Evolutionary conservation across 2,888 invertebrate genomes (phyloP), one percentile per base, ranked within the genome.

Genomic region (Panorpa germanica): DNA sequence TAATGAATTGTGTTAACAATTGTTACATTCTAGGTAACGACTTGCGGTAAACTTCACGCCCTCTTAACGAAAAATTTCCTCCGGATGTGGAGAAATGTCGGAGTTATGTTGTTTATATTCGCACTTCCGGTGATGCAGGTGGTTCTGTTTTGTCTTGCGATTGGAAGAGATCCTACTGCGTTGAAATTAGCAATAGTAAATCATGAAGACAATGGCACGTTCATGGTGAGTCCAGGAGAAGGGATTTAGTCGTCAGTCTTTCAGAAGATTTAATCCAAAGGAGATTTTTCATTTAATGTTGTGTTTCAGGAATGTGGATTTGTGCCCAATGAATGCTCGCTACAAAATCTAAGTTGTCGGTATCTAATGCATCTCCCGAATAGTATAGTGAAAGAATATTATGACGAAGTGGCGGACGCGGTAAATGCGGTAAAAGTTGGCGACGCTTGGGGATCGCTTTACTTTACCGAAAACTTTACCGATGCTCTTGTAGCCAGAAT

Each of bases 121-220:
- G 81, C 85, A 19, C 56, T 90, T 43, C 90, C 90, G n/a, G 82
- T 85, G 16, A 77, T 90, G 71, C 86, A 90, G 59, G 86, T 90
- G 36, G 81, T 88, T 33, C 68, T 91, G 34, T 90, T 90, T 63
- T 90, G 90, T 50, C 57, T 88, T 50, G 90, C 90, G 34, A 88
- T 86, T 39, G 86, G 86, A 28, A 64, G 83, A 15, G 85, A 86
- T 50, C 86, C 86, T 1, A 74, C 70, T 34, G 81, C 77, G 28
- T 62, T 90, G 4, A 73, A 67, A 42, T 51, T 90, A 47, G 85
- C 85, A 21, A 70, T 85, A 45, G 69, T 76, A 28, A 78, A 80
- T 49, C 57, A 64, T 36, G 78, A 80, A 53, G 64, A 66, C 59
- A 55, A 55, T 38, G 46, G 49, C 35, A 50, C 55, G 41, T 50